phyloP scores from a whole-genome alignment of 2,113 vertebrate genomes.

The Melanocharis versteri region DNA sequence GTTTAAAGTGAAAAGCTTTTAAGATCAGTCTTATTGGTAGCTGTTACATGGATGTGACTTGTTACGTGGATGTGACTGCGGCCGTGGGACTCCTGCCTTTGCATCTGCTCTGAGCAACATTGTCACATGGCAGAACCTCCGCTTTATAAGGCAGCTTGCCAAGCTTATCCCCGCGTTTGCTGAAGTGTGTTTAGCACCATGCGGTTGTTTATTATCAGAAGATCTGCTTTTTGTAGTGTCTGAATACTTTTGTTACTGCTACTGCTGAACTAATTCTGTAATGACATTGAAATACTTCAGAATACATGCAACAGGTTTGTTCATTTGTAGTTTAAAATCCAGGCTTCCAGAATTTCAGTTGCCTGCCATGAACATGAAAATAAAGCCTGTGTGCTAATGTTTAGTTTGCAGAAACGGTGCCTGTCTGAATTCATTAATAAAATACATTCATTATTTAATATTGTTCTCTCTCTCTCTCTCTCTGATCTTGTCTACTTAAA shows the following conservation, averaged over 20 bases:
- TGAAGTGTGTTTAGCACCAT: background rate
- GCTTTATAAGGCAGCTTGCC: background rate
- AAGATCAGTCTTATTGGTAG: background rate
- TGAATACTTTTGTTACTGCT: background rate
- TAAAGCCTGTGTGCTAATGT: background rate
- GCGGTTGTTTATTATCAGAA: background rate
- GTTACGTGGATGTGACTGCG: background rate
- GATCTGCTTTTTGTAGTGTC: constrained; percentile 10
- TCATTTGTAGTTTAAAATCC: background rate
- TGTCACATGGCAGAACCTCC: background rate
- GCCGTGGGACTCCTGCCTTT: background rate
- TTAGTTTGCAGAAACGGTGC: background rate
- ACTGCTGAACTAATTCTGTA: background rate
- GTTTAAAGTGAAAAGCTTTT: background rate
- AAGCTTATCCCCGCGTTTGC: background rate
- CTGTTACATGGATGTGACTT: background rate
- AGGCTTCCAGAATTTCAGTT: background rate
- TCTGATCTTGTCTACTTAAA: background rate
- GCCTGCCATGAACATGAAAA: background rate
- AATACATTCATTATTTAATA: background rate
- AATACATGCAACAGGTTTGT: background rate
- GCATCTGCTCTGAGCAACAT: background rate
- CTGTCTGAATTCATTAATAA: constrained; percentile 5
- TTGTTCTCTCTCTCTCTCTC: background rate
- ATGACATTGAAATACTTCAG: background rate